Evolutionary conservation across 2,888 invertebrate genomes (phyloP), one percentile per base, ranked within the genome.

Genomic region (Idaea aversata): DNA sequence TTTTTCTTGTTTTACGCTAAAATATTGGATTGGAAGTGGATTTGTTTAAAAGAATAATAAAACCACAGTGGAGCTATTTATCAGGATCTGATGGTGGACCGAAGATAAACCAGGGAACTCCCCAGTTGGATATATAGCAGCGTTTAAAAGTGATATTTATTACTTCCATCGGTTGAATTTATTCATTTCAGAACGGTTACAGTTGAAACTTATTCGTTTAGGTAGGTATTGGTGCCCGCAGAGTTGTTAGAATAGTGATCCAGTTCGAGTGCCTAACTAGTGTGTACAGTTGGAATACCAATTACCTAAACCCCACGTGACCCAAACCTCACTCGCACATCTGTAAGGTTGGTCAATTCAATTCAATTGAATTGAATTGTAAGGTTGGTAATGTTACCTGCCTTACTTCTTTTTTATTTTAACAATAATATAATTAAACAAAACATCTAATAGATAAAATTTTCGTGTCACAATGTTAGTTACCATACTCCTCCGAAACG

Each of bases 71-170:
- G 10, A 47, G 47, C 47, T 47, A 47, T 47, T 47, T 47, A 47
- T 47, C 47, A 47, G 47, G 47, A 47, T 47, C 47, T 47, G 47
- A 47, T 47, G 47, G 47, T 47, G 47, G 47, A 47, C 47, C 47
- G 47, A 13, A 47, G 47, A 47, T 47, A 47, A 47, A 47, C 47
- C 47, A 47, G 47, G 10, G 10, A 47, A 47, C 47, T 47, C 47
- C 47, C 47, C 5, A 10, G 47, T 10, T 47, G 47, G 47, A 47
- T 13, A 47, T 47, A 47, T 47, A 47, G 47, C 47, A 47, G 47
- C 47, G 47, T 47, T 47, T 47, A 47, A 25, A 47, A 47, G 47
- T 47, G 47, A 47, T 47, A 47, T 47, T 47, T 47, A 47, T 47
- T 47, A 47, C 47, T 47, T 47, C 47, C 13, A 47, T 47, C 47